phyloP scores from a whole-genome alignment of 2,888 invertebrate species.

The Branchipolynoe longqiensis region DNA sequence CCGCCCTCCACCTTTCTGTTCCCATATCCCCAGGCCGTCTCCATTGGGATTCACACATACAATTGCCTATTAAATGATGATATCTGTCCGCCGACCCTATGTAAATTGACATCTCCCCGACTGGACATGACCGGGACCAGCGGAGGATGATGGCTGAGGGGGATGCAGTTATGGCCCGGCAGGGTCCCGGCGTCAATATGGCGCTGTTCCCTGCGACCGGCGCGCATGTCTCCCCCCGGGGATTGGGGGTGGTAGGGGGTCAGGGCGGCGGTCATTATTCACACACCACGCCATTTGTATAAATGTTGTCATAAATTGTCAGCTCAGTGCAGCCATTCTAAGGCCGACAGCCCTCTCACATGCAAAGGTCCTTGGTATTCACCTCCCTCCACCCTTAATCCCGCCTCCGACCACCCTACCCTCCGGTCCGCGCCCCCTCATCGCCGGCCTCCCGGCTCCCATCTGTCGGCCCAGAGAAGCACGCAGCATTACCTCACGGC shows the following conservation, averaged over 20 bases:
- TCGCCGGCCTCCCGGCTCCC: no score
- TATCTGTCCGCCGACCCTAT: not conserved
- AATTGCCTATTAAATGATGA: slow-evolving; percentile 31
- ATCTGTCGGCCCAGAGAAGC: no score
- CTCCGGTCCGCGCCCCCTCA: not conserved
- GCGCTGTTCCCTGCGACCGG: not conserved
- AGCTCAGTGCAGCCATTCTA: not conserved
- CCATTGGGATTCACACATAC: no score
- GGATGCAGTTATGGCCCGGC: slow-evolving; percentile 5
- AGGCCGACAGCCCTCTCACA: no score
- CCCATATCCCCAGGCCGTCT: no score
- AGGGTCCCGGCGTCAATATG: not conserved
- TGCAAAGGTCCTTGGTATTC: no score
- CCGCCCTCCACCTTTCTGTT: not conserved
- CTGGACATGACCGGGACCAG: not conserved
- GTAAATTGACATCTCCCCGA: slow-evolving; percentile 14
- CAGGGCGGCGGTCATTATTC: not conserved
- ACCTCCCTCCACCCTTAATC: not conserved
- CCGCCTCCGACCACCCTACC: not conserved
- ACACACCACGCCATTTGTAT: slow-evolving; percentile 6
- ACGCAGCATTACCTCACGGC: no score
- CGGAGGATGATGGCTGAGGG: not conserved
- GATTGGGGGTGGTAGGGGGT: not conserved
- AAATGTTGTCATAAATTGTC: slow-evolving; percentile 13
- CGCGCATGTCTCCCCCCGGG: not conserved